Evolutionary conservation across 1,140 invertebrate genomes (phyloP), one percentile per base, ranked within the genome.

Genomic region (Mactra quadrangularis): DNA sequence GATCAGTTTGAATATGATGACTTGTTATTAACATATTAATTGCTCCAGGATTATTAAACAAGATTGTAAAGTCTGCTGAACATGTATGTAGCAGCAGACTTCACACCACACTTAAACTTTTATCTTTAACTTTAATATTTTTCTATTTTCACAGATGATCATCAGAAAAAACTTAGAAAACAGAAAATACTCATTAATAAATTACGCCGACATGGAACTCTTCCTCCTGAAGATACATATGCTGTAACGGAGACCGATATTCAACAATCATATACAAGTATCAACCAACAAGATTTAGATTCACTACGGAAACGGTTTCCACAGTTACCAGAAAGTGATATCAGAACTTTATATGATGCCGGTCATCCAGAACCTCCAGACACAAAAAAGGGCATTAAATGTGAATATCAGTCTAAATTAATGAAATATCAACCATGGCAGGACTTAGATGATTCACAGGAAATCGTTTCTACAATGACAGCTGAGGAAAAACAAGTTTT

Each of bases 131-230:
- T n/a, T 7, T 41, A 7, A 7, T 41, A 41, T 41, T 41, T 41
- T 41, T 6, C 15, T 15, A 41, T 41, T 41, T 41, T 83, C 83
- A 0, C 84, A 92, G 90, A 89, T 86, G 90, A 91, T 52, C 96
- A 98, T 87, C 97, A 99, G 86, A 98, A 98, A 90, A 95, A 96
- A 13, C 94, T 96, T 33, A 98, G 99, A 88, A 94, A 97, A 75
- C 95, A 96, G 71, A 98, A 99, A 93, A 98, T 99, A 74, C 96
- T 98, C 89, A 96, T 96, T 87, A 99, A 99, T 90, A 94, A 97
- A 72, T 95, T 96, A 47, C 86, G 89, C 13, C 86, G 90, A 35
- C 86, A 89, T 75, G 90, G 91, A 1, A 84, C 87, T 22, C 75
- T 78, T 22, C 85, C 88, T 19, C 85, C 86, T 1, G 87, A 90